Evolutionary conservation across 2,888 invertebrate species (phyloP).

Genomic region (Drosophila bunnanda): DNA sequence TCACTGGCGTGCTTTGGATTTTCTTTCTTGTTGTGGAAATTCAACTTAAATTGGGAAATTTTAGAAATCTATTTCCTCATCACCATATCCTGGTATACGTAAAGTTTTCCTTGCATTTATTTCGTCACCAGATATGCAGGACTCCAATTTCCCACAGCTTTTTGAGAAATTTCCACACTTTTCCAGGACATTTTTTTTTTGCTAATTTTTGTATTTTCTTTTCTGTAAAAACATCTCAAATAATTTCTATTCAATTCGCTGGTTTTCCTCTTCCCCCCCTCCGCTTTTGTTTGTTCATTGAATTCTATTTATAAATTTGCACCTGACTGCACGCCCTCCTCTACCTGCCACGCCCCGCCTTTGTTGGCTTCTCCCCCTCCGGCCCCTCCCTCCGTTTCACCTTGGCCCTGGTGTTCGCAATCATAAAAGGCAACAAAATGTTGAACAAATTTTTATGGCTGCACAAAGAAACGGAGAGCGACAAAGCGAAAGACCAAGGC

Average conservation of each 20-base stretch:
- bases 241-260: slow-evolving; percentile 39
- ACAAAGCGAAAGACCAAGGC: slow-evolving; percentile 32
- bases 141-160: slow-evolving; percentile 8
- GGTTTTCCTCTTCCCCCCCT: background rate
- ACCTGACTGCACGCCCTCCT: slow-evolving; percentile 28
- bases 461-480: slow-evolving; percentile 41
- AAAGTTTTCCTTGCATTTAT: background rate
- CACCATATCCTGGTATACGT: background rate
- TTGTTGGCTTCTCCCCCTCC: slow-evolving; percentile 6
- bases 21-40: background rate
- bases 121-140: background rate
- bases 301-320: slow-evolving; percentile 50
- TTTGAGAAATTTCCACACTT: slow-evolving; percentile 14
- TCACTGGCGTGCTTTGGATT: background rate
- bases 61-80: background rate
- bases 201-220: background rate
- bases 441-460: slow-evolving; percentile 55
- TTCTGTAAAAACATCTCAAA: slow-evolving; percentile 16
- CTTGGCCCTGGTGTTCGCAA: slow-evolving; percentile 23
- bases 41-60: background rate
- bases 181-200: background rate
- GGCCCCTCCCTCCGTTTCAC: background rate
- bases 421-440: slow-evolving; percentile 57
- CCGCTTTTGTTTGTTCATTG: slow-evolving; percentile 40
- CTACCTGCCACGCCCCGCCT: background rate